These are phyloP conservation scores for Dipus sagitta DNA, from an alignment of 2,797 vertebrate species.

Conservation along the genomic window DNA sequence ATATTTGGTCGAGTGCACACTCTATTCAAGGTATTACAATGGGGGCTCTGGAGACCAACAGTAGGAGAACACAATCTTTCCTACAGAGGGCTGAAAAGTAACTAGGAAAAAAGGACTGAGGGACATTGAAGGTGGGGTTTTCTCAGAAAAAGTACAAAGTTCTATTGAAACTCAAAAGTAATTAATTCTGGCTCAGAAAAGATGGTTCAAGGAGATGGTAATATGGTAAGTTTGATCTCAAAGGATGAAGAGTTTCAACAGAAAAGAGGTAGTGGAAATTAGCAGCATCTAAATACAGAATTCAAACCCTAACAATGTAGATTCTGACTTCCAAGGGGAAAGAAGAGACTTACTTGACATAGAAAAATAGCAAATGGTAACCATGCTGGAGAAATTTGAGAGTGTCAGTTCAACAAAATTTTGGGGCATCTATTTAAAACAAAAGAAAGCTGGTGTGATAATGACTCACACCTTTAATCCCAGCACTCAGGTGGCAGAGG, in stretches of 20 bases:
- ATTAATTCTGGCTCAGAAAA: neutral
- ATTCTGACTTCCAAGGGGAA: neutral
- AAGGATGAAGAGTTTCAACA: constrained; percentile 19
- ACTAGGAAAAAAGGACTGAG: neutral
- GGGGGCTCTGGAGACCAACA: neutral
- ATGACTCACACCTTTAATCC: no score
- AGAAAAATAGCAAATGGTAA: neutral
- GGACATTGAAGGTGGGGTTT: neutral
- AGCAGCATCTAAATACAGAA: neutral
- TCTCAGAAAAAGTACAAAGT: neutral
- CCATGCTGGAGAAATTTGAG: neutral
- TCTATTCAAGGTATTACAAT: constrained; percentile 46
- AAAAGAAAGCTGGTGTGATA: neutral
- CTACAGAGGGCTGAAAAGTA: neutral
- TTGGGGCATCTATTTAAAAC: neutral
- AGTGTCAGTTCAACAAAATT: neutral
- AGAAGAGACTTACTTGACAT: neutral
- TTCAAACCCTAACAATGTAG: neutral
- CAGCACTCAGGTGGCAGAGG: no score
- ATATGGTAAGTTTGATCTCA: neutral
- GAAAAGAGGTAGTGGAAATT: neutral
- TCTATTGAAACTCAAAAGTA: neutral
- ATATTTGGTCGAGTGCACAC: constrained; percentile 33
- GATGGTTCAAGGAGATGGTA: neutral
- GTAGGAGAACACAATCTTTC: constrained; percentile 22